These are phyloP conservation scores for Drosophila algonquin DNA, from an alignment of 2,888 invertebrate species.

Conservation along the genomic window DNA sequence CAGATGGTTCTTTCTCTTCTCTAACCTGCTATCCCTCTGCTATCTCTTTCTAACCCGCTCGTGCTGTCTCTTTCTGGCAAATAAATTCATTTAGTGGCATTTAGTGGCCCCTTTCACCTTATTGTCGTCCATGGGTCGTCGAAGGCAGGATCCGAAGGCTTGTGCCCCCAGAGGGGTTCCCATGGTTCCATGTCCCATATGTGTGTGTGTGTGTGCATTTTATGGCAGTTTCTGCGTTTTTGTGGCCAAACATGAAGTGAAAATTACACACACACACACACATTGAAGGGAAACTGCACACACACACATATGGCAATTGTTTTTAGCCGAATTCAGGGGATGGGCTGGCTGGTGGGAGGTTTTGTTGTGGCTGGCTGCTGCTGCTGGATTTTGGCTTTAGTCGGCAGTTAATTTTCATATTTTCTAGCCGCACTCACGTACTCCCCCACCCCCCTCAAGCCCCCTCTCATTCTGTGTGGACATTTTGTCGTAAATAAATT, in stretches of 20 bases:
- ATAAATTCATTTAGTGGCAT: slow-evolving; percentile 82
- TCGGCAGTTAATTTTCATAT: slow-evolving; percentile 81
- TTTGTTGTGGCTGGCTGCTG: slow-evolving; percentile 38
- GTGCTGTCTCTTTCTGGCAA: slow-evolving; percentile 50
- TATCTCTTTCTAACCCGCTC: background rate
- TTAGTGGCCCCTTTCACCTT: slow-evolving; percentile 80
- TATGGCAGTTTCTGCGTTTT: slow-evolving; percentile 78
- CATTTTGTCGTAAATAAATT: slow-evolving; percentile 81
- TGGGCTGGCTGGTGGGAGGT: slow-evolving; percentile 8
- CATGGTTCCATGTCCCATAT: slow-evolving; percentile 8
- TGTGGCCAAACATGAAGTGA: slow-evolving; percentile 80
- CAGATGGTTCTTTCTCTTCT: slow-evolving; percentile 15
- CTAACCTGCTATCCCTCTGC: background rate
- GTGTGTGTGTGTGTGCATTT: slow-evolving; percentile 69
- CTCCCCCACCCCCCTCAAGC: background rate
- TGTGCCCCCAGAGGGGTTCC: slow-evolving; percentile 18
- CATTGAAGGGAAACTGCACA: slow-evolving; percentile 5
- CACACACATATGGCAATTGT: slow-evolving; percentile 65
- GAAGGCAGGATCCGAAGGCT: slow-evolving; percentile 13
- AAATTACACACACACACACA: slow-evolving; percentile 64
- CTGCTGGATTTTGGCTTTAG: slow-evolving; percentile 75
- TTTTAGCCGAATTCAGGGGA: slow-evolving; percentile 44
- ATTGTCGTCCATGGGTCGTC: slow-evolving; percentile 68
- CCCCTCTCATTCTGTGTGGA: slow-evolving; percentile 43
- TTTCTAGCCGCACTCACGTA: slow-evolving; percentile 69